phyloP scores from a whole-genome alignment of 2,113 vertebrate genomes.

The Platichthys flesus region DNA sequence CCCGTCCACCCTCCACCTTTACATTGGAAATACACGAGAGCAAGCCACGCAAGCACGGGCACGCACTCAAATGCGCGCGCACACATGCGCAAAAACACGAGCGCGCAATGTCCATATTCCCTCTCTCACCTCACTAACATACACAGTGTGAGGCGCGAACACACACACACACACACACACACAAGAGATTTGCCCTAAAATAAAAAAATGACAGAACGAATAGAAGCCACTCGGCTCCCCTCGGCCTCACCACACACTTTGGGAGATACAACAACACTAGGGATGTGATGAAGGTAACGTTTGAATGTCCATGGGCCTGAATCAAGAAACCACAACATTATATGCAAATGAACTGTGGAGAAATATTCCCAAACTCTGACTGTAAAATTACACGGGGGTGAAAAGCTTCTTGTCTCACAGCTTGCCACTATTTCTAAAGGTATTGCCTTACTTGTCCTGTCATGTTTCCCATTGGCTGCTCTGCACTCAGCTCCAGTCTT shows the following conservation, averaged over 20 bases:
- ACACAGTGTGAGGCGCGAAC: slow-evolving; percentile 7
- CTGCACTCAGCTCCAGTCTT: slow-evolving; percentile 17
- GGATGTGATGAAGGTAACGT: neutral
- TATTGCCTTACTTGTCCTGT: slow-evolving; percentile 49
- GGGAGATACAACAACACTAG: neutral
- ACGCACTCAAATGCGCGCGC: slow-evolving; percentile 58
- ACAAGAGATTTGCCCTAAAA: slow-evolving; percentile 1
- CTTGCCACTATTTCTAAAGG: slow-evolving; percentile 37
- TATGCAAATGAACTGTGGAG: neutral
- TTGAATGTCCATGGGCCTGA: neutral
- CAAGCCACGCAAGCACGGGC: slow-evolving; percentile 71
- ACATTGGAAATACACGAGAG: slow-evolving; percentile 48
- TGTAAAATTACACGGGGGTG: slow-evolving; percentile 25
- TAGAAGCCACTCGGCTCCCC: neutral
- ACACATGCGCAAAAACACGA: slow-evolving; percentile 52
- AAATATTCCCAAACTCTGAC: slow-evolving; percentile 3
- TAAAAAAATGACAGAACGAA: neutral
- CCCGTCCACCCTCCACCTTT: slow-evolving; percentile 3
- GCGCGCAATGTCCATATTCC: slow-evolving; percentile 35
- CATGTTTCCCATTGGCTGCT: slow-evolving; percentile 45
- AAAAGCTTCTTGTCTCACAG: slow-evolving; percentile 31
- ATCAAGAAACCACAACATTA: neutral
- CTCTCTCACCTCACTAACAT: neutral
- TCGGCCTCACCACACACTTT: neutral
- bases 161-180: neutral